Conservation (phyloP, 2,113 vertebrate genomes). For the Pseudolaguvia tuberculata region DNA sequence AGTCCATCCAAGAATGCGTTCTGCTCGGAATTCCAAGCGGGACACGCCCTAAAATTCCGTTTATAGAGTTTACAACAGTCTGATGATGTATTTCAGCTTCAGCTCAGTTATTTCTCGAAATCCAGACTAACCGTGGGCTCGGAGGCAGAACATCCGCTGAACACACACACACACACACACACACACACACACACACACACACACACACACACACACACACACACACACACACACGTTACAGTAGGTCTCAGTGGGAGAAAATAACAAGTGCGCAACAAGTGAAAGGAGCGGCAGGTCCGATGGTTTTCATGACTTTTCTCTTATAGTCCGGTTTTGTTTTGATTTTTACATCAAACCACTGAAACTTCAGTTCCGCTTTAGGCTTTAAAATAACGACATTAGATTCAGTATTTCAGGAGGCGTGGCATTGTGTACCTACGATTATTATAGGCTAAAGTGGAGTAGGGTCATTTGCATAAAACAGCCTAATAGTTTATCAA, state of each 20-base stretch:
- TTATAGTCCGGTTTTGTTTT: not conserved
- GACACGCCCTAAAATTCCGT: not conserved
- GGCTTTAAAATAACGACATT: conserved; percentile 1
- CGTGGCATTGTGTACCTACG: conserved; percentile 30
- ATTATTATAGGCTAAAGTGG: conserved; percentile 1
- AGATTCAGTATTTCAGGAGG: not conserved
- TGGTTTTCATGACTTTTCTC: not conserved
- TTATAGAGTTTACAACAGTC: not conserved
- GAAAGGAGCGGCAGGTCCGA: not conserved
- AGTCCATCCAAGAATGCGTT: not conserved
- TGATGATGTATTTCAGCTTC: not conserved
- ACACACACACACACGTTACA: not conserved
- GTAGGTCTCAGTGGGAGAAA: conserved; percentile 42
- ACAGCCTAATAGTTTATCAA: no score
- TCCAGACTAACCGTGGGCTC: not conserved
- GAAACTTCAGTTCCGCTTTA: not conserved
- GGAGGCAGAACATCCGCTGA: not conserved
- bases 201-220: not conserved
- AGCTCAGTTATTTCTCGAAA: not conserved
- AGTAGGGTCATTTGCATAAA: conserved; percentile 1
- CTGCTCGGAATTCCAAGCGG: not conserved
- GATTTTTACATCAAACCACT: not conserved
- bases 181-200: no score
- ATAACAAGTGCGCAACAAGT: conserved; percentile 73
- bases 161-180: not conserved